These are phyloP conservation scores for Lepeophtheirus nordmannii DNA, from an alignment of 2,888 invertebrate genomes.

Conservation along the genomic window DNA sequence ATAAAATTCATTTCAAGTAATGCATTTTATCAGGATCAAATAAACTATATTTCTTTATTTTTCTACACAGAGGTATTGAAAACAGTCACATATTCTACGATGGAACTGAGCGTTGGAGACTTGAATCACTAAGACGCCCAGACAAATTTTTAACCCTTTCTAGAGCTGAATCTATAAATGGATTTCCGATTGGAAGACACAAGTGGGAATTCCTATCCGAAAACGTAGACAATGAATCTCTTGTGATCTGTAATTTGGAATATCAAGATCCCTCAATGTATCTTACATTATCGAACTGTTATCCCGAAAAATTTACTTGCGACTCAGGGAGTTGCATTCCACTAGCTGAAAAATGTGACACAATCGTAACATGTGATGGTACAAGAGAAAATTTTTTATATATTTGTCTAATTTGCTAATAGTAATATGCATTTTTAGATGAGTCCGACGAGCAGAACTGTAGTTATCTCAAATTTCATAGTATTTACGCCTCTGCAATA, in stretches of 20 bases:
- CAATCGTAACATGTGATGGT: constrained; percentile 6
- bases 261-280: not conserved
- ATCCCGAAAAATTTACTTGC: constrained; percentile 10
- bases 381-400: not conserved
- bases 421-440: not conserved
- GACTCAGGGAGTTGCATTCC: constrained; percentile 13
- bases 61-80: not conserved
- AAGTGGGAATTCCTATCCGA: not conserved
- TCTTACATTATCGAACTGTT: constrained; percentile 8
- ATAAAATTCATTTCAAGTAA: constrained; percentile 7
- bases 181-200: not conserved
- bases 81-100: constrained; percentile 5
- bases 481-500: constrained; percentile 18
- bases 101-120: constrained; percentile 3
- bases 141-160: not conserved
- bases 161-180: not conserved
- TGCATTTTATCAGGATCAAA: too few relatives aligned
- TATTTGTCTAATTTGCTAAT: not conserved
- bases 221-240: not conserved
- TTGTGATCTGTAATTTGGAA: constrained; percentile 5
- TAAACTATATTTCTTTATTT: not conserved
- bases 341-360: constrained; percentile 7
- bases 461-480: constrained; percentile 10
- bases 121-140: constrained; percentile 3
- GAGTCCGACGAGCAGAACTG: constrained; percentile 22